Percentiles rank a stretch among this genome's conserved stretches.
Evolutionary conservation across 2,113 vertebrate species (phyloP).

Genomic region (Charadrius vociferus): DNA sequence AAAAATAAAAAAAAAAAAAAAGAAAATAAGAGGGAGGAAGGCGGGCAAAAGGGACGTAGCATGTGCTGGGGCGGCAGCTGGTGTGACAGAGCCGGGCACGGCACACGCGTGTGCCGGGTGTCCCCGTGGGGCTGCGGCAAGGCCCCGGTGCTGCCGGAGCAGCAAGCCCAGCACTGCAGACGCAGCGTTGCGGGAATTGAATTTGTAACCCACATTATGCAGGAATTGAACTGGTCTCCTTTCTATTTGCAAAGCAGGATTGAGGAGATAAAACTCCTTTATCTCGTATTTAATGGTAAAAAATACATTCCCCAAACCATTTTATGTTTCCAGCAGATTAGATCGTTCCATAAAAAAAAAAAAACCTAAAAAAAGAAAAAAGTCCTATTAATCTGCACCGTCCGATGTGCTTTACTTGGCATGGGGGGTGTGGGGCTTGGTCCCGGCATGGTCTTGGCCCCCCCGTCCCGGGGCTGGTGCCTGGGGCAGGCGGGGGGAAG

Average conservation of each 20-base stretch:
- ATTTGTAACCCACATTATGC: conserved; percentile 59
- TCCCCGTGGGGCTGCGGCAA: background rate
- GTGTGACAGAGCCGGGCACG: accelerated
- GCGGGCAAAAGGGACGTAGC: background rate
- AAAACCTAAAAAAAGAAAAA: background rate
- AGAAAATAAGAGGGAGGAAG: background rate
- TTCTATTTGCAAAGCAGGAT: conserved; percentile 60
- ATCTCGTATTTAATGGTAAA: conserved; percentile 62
- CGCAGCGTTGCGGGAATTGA: conserved; percentile 5
- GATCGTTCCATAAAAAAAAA: background rate
- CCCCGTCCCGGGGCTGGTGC: accelerated
- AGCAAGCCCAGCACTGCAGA: background rate
- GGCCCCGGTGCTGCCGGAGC: background rate
- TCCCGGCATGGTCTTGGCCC: background rate
- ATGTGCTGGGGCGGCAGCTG: accelerated
- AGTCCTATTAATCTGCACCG: background rate
- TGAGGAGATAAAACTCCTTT: conserved; percentile 68
- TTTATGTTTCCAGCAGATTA: conserved; percentile 62
- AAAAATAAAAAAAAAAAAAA: too few relatives aligned
- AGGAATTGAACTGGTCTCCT: conserved; percentile 53
- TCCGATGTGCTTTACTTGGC: background rate
- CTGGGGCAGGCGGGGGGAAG: background rate
- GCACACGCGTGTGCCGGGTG: background rate
- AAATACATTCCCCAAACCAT: conserved; percentile 41
- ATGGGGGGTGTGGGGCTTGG: accelerated